These are phyloP conservation scores for Lasiurus borealis DNA, from an alignment of 2,113 vertebrate species.

Conservation along the genomic window DNA sequence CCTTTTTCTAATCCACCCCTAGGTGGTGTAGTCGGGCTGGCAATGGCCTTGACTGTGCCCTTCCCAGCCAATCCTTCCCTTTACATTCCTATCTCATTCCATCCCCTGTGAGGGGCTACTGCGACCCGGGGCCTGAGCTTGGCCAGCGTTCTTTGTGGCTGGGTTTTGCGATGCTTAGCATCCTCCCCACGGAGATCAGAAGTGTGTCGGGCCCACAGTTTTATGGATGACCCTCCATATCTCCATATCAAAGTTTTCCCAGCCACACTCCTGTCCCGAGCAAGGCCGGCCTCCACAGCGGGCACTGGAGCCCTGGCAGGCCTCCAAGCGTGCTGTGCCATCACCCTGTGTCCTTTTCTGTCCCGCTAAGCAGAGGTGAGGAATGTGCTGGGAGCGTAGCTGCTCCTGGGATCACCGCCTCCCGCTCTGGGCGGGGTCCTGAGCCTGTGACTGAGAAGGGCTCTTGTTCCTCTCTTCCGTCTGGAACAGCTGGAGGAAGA, in stretches of 20 bases:
- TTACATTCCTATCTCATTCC: not conserved
- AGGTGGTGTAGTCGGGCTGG: not conserved
- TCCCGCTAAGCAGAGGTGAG: not conserved
- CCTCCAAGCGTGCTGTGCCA: accelerated
- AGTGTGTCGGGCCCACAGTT: not conserved
- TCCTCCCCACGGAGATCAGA: not conserved
- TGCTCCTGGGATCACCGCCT: not conserved
- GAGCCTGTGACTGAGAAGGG: not conserved
- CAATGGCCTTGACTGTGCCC: not conserved
- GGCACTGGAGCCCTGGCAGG: not conserved
- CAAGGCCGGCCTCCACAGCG: not conserved
- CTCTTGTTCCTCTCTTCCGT: not conserved
- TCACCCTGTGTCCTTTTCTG: not conserved
- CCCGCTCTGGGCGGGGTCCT: not conserved
- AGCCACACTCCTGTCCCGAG: not conserved
- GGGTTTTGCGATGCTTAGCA: not conserved
- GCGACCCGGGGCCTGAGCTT: not conserved
- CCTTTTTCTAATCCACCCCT: not conserved
- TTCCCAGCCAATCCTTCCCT: not conserved
- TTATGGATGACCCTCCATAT: not conserved
- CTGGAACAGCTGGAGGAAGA: not conserved
- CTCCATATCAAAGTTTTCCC: not conserved
- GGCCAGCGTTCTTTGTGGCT: not conserved
- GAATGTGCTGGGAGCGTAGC: slow-evolving; percentile 6
- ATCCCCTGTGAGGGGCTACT: not conserved